phyloP scores from a whole-genome alignment of 2,888 invertebrate species.

The Tinea trinotella region DNA sequence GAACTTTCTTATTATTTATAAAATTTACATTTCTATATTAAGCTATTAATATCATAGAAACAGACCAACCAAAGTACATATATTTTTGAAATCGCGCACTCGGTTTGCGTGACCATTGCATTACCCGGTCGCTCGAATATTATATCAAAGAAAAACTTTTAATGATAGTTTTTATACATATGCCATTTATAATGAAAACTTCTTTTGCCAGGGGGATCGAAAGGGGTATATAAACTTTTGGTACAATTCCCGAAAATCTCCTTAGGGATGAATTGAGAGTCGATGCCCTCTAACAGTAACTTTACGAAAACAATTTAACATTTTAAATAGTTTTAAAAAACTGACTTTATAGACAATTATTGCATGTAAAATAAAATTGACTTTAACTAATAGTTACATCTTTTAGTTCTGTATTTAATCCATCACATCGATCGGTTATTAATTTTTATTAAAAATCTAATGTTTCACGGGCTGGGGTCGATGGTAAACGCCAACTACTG shows the following conservation, averaged over 20 bases:
- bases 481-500: too few species aligned
- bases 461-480: too few species aligned
- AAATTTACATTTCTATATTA: too few species aligned
- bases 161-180: not conserved
- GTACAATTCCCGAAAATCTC: not conserved
- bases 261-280: constrained; percentile 1
- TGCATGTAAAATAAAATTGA: not conserved
- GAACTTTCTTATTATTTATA: too few species aligned
- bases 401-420: too few species aligned
- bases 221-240: constrained; percentile 7
- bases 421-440: too few species aligned
- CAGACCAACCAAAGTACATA: too few species aligned
- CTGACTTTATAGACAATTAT: not conserved
- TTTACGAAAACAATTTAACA: constrained; percentile 1
- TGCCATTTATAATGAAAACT: constrained; percentile 6
- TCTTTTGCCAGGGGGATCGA: not conserved
- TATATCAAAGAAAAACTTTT: not conserved
- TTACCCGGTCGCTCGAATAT: not conserved
- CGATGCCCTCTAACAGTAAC: not conserved
- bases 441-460: too few species aligned
- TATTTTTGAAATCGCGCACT: too few species aligned
- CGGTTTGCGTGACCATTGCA: too few species aligned
- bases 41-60: too few species aligned
- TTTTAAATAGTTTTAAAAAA: not conserved
- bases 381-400: too few species aligned